A percentile compares a stretch with the other conserved stretches of the same genome.
These are phyloP conservation scores for Aurelia aurita complex sp. Pacific DNA, from an alignment of 30 jellyfish, hydroid and myxozoan genomes.

Conservation along the genomic window DNA sequence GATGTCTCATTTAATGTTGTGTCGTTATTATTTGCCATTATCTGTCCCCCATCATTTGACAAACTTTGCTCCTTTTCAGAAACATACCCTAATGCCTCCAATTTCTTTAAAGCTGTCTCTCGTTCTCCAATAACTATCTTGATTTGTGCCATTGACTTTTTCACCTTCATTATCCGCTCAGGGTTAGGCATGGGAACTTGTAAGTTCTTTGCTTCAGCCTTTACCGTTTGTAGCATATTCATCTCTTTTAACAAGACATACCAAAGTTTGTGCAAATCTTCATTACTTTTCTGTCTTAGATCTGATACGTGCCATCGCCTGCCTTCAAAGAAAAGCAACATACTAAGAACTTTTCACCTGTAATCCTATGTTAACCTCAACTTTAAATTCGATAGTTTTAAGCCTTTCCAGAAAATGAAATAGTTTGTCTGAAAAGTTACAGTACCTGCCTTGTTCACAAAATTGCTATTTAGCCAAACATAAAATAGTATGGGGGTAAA, in stretches of 20 bases:
- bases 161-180: constrained; percentile 82
- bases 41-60: background rate
- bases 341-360: too few relatives aligned
- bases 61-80: constrained; percentile 33
- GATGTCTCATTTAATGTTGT: background rate
- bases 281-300: constrained; percentile 81
- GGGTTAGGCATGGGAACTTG: constrained; percentile 97
- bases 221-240: constrained; percentile 92
- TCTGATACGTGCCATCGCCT: constrained; percentile 94
- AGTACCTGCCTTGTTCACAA: too few relatives aligned
- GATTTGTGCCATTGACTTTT: constrained; percentile 79
- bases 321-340: constrained; percentile 44
- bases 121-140: constrained; percentile 79
- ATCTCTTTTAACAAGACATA: constrained; percentile 90
- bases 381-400: too few relatives aligned
- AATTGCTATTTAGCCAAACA: too few relatives aligned
- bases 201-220: constrained; percentile 84
- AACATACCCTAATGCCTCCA: constrained; percentile 63
- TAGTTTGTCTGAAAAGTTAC: too few relatives aligned
- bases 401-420: too few relatives aligned
- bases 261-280: constrained; percentile 97
- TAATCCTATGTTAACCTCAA: too few relatives aligned
- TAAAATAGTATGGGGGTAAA: too few relatives aligned
- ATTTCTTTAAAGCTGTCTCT: constrained; percentile 53
- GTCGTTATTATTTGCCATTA: background rate